These are phyloP conservation scores for Temnothorax rugatulus DNA, from an alignment of 2,888 invertebrate genomes.

Conservation along the genomic window DNA sequence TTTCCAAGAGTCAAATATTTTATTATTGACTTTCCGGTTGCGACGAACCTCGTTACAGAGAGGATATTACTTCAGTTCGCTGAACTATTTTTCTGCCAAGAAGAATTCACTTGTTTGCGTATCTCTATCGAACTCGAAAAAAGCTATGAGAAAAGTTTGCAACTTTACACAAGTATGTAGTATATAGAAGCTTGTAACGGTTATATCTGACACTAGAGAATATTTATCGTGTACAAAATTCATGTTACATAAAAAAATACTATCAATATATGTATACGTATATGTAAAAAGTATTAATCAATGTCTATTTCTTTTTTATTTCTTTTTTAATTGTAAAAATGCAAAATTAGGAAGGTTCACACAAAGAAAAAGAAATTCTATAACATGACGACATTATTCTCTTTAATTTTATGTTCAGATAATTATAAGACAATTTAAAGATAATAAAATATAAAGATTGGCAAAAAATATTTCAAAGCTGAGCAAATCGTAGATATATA, in stretches of 20 bases:
- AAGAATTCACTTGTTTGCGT: constrained; percentile 37
- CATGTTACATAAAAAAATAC: not conserved
- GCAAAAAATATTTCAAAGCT: not conserved
- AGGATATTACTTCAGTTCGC: constrained; percentile 46
- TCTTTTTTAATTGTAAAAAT: not conserved
- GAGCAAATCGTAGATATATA: not conserved
- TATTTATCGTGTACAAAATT: not conserved
- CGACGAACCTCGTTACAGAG: constrained; percentile 17
- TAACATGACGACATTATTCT: not conserved
- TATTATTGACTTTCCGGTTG: constrained; percentile 36
- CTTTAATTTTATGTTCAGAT: not conserved
- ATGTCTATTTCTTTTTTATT: not conserved
- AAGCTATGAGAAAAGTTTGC: constrained; percentile 27
- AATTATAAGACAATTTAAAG: not conserved
- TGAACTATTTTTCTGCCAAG: constrained; percentile 37
- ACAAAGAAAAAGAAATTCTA: not conserved
- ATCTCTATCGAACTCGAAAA: constrained; percentile 13
- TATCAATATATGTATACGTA: not conserved
- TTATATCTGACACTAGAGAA: not conserved
- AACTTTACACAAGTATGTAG: not conserved
- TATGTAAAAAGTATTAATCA: not conserved
- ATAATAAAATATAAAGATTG: not conserved
- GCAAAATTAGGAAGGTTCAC: not conserved
- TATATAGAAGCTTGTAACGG: not conserved
- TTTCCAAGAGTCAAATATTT: constrained; percentile 48